Base-by-base conservation (phyloP, 2,888 invertebrate genomes). In the Drosophila heteroneura region DNA sequence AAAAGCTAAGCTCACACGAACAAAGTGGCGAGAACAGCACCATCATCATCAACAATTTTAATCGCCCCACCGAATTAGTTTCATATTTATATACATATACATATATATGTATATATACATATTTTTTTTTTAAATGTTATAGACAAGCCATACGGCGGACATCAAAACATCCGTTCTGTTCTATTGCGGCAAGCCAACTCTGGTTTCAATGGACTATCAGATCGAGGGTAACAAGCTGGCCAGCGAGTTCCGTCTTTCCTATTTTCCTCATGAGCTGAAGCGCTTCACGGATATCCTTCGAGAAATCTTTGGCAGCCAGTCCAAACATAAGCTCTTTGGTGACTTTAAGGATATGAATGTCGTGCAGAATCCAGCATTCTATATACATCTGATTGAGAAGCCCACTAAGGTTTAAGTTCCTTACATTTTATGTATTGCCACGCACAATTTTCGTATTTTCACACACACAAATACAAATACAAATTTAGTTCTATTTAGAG, bases 81-180 rank as follows among this genome's bases (percentile, higher is more conserved):
- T 26, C 26, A 26, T 26, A 26, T 26, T 26, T n/a, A 22, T 10
- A 16, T 35, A 35, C 3, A 35, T 12, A 35, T 26, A 19, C 6
- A 41, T 41, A n/a, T n/a, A 30, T 1, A 54, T 35, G 10, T 1
- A 56, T 57, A 28, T n/a, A n/a, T n/a, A 33, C 37, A 22, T 33
- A 72, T 93, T 94, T 39, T 68, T n/a, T 94, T 47, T 69, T 39
- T 0, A 4, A 66, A 66, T 70, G 72, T 93, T 94, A 49, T 94
- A 97, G 97, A 97, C 97, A 90, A 95, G 95, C 79, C 97, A 97
- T 88, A 96, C 96, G 56, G 96, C 96, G 57, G 97, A 97, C 91
- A 97, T 98, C 70, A 97, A 96, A 92, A 97, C 97, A 0, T 97
- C 97, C 12, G 96, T 98, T 70, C 94, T 98, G 64, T 96, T 96